Evolutionary conservation across 2,888 invertebrate genomes (phyloP), one percentile per base, ranked within the genome.

Genomic region (Leptura quadrifasciata): DNA sequence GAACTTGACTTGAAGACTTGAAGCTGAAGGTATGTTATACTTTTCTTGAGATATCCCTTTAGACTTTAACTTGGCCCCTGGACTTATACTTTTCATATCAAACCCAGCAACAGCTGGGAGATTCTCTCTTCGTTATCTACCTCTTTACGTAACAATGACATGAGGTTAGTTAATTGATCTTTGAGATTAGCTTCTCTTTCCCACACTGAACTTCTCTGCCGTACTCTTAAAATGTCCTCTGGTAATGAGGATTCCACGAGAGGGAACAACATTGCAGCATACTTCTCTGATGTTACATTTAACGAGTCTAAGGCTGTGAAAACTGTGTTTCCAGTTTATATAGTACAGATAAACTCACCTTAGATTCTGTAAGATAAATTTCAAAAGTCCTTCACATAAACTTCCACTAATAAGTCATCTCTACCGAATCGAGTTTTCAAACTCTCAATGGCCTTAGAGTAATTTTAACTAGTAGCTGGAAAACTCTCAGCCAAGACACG

Each of bases 401-500:
- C 58, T 20, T 68, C 68, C 10, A 74, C 21, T 12, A 61, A 24
- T 31, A 74, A 24, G 35, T 85, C 84, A 18, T 85, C 82, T 60
- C 81, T 77, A 20, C 84, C 84, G 74, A 86, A 86, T 54, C 85
- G 74, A 67, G 76, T 80, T 78, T 81, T 81, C 55, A 83, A 75
- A 72, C 77, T 71, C 24, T 82, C 77, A 15, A 82, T 76, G 3
- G 78, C 75, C 82, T 82, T 54, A 72, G 83, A 15, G 72, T 82
- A 84, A 72, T 83, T 83, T 63, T 77, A 77, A 17, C 70, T 71
- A 12, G 52, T 74, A 10, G 78, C 64, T 9, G 81, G 79, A 73
- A 75, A 82, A 74, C 80, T 84, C 54, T 79, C 80, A 12, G 81
- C 75, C 70, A 84, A 55, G 31, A 78, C 70, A 52, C 79, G 76